Evolutionary conservation across 2,888 invertebrate species (phyloP).

Genomic region (Pherbina coryleti): DNA sequence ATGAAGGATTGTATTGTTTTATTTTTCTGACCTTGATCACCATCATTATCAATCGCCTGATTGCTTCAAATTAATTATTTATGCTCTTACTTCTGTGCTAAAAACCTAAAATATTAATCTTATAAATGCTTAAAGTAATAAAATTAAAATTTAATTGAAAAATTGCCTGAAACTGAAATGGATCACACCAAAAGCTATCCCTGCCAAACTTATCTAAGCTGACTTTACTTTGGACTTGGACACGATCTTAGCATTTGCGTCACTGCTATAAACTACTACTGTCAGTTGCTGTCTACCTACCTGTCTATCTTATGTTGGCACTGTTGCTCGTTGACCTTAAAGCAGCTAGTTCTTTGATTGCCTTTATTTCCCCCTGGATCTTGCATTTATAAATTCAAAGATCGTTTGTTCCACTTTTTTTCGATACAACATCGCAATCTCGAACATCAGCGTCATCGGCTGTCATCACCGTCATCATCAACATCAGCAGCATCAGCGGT

Average conservation of each 20-base stretch:
- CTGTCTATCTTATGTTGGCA: background rate
- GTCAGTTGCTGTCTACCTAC: background rate
- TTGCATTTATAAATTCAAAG: background rate
- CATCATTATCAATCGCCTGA: too few relatives aligned
- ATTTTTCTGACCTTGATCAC: too few relatives aligned
- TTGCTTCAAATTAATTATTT: too few relatives aligned
- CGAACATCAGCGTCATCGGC: conserved; percentile 4
- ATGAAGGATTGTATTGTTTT: too few relatives aligned
- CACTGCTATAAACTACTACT: background rate
- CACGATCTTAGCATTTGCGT: background rate
- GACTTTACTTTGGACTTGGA: too few relatives aligned
- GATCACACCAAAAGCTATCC: too few relatives aligned
- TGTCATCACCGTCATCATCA: background rate
- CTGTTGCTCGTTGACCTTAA: conserved; percentile 31
- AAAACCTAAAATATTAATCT: too few relatives aligned
- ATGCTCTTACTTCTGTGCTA: too few relatives aligned
- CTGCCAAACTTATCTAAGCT: too few relatives aligned
- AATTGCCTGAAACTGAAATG: too few relatives aligned
- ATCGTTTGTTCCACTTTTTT: conserved; percentile 8
- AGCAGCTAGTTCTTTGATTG: background rate
- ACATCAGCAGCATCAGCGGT: background rate
- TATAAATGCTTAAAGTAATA: too few relatives aligned
- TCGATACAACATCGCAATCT: conserved; percentile 13
- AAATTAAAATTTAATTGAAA: too few relatives aligned
- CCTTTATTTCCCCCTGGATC: background rate